Percentiles rank a stretch among this genome's conserved stretches.
These are phyloP conservation scores for Tachina lurida DNA, from an alignment of 2,888 invertebrate genomes.

Conservation along the genomic window DNA sequence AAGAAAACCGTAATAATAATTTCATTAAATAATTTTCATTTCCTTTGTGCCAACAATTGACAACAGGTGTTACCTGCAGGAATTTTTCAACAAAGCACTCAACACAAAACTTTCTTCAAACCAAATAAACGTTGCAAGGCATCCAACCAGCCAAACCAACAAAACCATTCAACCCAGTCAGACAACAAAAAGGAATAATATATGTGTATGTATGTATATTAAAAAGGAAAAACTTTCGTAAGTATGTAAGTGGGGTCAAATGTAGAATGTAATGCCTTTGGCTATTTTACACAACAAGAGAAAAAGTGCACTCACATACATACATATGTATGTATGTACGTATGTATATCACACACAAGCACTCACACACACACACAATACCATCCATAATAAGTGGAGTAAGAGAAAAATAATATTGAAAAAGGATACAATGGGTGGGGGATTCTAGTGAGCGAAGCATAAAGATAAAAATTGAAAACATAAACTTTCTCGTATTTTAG, in stretches of 20 bases:
- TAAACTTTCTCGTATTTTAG: conserved; percentile 42
- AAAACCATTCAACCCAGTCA: conserved; percentile 29
- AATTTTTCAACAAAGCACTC: conserved; percentile 69
- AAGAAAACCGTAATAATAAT: conserved; percentile 28
- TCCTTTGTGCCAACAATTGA: conserved; percentile 65
- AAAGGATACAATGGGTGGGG: conserved; percentile 39
- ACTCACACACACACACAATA: neutral
- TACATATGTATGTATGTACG: neutral
- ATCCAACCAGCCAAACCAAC: conserved; percentile 33
- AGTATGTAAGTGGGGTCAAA: conserved; percentile 68
- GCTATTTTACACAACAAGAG: conserved; percentile 34
- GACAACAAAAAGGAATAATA: conserved; percentile 6
- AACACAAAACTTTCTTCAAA: conserved; percentile 58
- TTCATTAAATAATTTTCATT: conserved; percentile 64
- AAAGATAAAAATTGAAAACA: conserved; percentile 49
- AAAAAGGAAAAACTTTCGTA: conserved; percentile 17
- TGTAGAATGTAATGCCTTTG: conserved; percentile 62
- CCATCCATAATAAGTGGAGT: conserved; percentile 2
- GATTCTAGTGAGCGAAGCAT: neutral
- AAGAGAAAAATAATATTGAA: conserved; percentile 5
- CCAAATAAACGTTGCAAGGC: conserved; percentile 50
- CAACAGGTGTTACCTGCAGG: conserved; percentile 69
- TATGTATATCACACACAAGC: neutral
- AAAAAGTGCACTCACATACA: conserved; percentile 13
- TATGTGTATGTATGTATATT: neutral